phyloP scores from a whole-genome alignment of 2,888 invertebrate genomes.

The Pterostichus niger region DNA sequence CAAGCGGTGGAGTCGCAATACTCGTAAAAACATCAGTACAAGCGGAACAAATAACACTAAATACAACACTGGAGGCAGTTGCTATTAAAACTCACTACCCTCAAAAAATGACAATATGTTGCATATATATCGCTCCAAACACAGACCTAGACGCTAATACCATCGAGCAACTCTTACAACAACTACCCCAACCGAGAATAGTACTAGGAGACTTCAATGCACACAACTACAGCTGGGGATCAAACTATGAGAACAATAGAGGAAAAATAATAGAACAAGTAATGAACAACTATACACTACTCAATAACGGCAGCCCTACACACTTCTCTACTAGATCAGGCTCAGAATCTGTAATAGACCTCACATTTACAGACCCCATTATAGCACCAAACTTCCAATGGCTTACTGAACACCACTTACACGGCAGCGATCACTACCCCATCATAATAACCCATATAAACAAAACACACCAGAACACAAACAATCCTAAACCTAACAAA shows the following conservation, averaged over 20 bases:
- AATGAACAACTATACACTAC: slow-evolving; percentile 56
- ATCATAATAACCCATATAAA: slow-evolving; percentile 13
- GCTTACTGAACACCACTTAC: not conserved
- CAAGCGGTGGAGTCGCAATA: slow-evolving; percentile 40
- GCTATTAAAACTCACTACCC: no score
- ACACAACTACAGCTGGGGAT: slow-evolving; percentile 69
- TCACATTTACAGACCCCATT: not conserved
- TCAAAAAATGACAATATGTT: slow-evolving; percentile 3
- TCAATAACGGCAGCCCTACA: slow-evolving; percentile 12
- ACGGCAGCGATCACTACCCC: slow-evolving; percentile 12
- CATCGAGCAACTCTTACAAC: slow-evolving; percentile 13
- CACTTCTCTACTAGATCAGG: slow-evolving; percentile 13
- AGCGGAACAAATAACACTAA: no score
- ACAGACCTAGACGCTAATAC: slow-evolving; percentile 22
- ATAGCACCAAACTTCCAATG: slow-evolving; percentile 18
- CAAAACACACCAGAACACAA: slow-evolving; percentile 5
- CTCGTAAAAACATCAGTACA: no score
- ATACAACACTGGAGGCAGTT: no score
- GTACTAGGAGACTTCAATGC: no score
- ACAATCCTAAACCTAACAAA: not conserved
- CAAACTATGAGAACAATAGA: slow-evolving; percentile 63
- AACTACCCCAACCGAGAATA: slow-evolving; percentile 68
- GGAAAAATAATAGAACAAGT: slow-evolving; percentile 68
- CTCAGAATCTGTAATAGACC: slow-evolving; percentile 16
- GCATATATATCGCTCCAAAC: slow-evolving; percentile 18